These are phyloP conservation scores for Bungarus multicinctus DNA, from an alignment of 2,113 vertebrate species.

Conservation along the genomic window DNA sequence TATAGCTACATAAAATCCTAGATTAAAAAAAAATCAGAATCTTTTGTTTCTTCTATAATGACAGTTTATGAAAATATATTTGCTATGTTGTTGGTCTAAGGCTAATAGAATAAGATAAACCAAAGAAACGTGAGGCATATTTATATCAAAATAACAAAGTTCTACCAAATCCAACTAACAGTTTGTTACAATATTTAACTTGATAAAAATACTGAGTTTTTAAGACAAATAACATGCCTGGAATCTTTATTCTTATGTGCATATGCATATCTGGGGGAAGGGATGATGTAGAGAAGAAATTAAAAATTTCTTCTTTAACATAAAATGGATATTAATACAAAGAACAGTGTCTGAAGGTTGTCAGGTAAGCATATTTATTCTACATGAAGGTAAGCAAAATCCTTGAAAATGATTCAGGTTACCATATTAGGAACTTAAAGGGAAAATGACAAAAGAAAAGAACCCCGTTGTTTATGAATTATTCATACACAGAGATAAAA, in stretches of 20 bases:
- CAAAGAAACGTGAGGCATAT: background rate
- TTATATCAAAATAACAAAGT: background rate
- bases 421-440: background rate
- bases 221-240: background rate
- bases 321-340: background rate
- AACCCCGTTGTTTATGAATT: background rate
- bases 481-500: constrained; percentile 13
- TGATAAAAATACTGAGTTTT: background rate
- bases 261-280: background rate
- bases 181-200: background rate
- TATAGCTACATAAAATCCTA: background rate
- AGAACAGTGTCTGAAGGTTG: background rate
- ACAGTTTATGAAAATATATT: background rate
- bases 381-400: background rate
- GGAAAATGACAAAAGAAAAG: background rate
- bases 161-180: background rate
- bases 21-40: background rate
- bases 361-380: background rate
- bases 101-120: background rate
- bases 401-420: background rate
- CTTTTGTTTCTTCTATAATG: background rate
- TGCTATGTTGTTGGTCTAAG: background rate
- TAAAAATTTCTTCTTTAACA: background rate
- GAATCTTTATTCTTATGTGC: background rate
- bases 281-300: background rate